Conservation (phyloP, 1,140 invertebrate species). For the Aleiodes sp. region DNA sequence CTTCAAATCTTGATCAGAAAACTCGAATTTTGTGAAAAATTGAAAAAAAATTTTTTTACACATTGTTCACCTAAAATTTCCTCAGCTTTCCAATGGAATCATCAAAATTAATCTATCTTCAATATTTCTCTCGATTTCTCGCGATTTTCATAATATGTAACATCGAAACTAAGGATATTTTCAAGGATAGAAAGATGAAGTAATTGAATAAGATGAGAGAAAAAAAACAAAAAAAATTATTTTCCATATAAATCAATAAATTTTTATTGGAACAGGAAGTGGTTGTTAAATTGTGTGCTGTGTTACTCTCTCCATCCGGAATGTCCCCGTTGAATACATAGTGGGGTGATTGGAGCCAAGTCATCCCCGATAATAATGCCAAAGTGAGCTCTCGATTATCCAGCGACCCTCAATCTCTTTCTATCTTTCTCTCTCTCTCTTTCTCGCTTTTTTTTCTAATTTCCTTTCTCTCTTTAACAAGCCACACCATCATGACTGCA, state of each 20-base stretch:
- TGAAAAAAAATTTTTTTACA: too few relatives aligned
- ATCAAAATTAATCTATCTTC: too few relatives aligned
- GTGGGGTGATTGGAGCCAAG: slow-evolving; percentile 41
- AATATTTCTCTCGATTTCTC: too few relatives aligned
- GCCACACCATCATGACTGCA: slow-evolving; percentile 36
- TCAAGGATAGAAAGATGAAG: background rate
- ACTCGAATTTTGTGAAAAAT: too few relatives aligned
- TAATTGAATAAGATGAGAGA: too few relatives aligned
- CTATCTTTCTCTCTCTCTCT: background rate
- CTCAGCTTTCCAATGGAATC: too few relatives aligned
- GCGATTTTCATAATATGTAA: slow-evolving; percentile 40
- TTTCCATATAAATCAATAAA: background rate
- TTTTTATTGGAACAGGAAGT: slow-evolving; percentile 15
- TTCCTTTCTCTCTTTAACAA: slow-evolving; percentile 4
- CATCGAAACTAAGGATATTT: background rate
- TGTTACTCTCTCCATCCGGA: slow-evolving; percentile 5
- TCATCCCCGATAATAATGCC: slow-evolving; percentile 57
- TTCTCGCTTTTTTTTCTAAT: background rate
- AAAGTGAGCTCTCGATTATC: slow-evolving; percentile 37
- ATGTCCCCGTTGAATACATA: background rate
- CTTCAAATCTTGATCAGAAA: too few relatives aligned
- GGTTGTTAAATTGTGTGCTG: background rate
- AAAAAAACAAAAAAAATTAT: slow-evolving; percentile 3
- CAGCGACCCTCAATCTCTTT: slow-evolving; percentile 4
- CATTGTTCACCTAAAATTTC: too few relatives aligned